Evolutionary conservation across 2,888 invertebrate species (phyloP), one percentile per base, ranked within the genome.

Genomic region (Nymphalis polychloros): DNA sequence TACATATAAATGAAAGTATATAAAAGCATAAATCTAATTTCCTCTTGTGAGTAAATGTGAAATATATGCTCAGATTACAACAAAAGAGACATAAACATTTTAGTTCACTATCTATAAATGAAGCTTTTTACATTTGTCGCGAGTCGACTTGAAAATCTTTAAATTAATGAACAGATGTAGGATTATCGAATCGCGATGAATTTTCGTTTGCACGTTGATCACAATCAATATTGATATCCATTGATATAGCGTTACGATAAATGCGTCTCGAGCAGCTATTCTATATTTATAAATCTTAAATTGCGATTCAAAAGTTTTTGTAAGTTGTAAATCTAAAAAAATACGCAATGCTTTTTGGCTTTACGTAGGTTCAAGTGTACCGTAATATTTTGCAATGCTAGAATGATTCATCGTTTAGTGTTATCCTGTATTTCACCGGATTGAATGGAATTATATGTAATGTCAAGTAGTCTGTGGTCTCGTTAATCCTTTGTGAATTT

Each of bases 391-490:
- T 52, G 52, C 20, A 31, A 35, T 35, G 31, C 8, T 55, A 31
- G 55, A 27, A 13, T 57, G 49, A 41, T 57, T 57, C 57, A 57
- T 31, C 35, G 10, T 57, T 57, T 13, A 57, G 41, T 19, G n/a
- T 41, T n/a, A 13, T 57, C 55, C 20, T 8, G 23, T 55, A 55
- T 55, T 57, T 57, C 57, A 41, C 41, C 41, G 19, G 35, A 57
- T 57, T 41, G 57, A 19, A 31, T 35, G 31, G 20, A 55, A 55
- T 50, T 53, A 31, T 35, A 13, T 10, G 57, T 57, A 41, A 57
- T 57, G 41, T 57, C 35, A 41, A 41, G 19, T 27, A 60, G 47
- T 46, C 19, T 63, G 53, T 65, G 46, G 60, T 31, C 59, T 60
- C 47, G 59, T 59, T 46, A 53, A 53, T 27, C 46, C 59, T 17